Evolutionary conservation across 2,888 invertebrate species (phyloP), one percentile per base, ranked within the genome.

Genomic region (Pseudococcus jackbeardsleyi): DNA sequence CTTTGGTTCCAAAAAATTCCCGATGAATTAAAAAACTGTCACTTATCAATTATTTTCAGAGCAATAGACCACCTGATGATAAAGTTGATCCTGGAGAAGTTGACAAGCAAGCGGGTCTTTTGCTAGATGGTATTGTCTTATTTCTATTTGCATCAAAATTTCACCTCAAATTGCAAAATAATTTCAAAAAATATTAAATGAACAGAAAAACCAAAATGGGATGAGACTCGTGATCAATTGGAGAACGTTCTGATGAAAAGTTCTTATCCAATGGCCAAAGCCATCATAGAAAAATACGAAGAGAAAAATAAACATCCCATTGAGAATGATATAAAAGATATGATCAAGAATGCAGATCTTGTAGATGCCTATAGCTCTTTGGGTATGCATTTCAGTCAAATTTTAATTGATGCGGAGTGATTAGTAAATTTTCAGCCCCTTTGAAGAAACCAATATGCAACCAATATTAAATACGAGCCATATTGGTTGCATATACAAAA

Each of bases 141-240:
- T 26, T 68, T 9, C 26, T 26, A 26, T 6, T 68, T 22, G 12
- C 11, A 26, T 15, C 17, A 59, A 59, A 17, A 8, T 59, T 59
- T n/a, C 5, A 50, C 42, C 9, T 42, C 42, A 42, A 42, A 42
- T 42, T 50, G 7, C 15, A 9, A 19, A 64, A 0, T 9, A 64
- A 19, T 8, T 4, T 19, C 12, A 64, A 1, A 19, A 15, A 64
- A n/a, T 7, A 64, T 19, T 19, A 4, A 64, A 8, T 50, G 48
- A 26, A 68, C 68, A 68, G 68, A 68, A 68, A 68, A 68, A 68
- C 68, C 68, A 3, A 68, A 68, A 26, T 68, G 68, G 68, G 68
- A 68, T 9, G 26, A 68, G 9, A 26, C 8, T 26, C 22, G 68
- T 12, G 26, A 11, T 68, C 26, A 68, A 11, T 4, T 68, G 4